A percentile compares a stretch with the other conserved stretches of the same genome.
Conservation (phyloP, 2,888 invertebrate species). For the Lamellibrachia columna region DNA sequence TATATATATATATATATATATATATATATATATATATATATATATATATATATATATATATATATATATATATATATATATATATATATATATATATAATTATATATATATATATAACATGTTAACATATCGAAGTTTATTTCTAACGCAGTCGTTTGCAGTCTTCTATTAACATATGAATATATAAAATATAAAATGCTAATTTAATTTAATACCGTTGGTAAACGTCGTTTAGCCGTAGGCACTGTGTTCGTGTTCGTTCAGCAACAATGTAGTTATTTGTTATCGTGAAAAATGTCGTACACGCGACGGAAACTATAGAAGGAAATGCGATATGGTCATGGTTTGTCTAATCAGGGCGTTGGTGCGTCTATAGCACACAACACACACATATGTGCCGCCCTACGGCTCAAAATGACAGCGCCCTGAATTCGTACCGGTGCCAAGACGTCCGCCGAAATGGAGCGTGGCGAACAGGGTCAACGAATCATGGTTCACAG, state of each 20-base stretch:
- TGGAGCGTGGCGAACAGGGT: not conserved
- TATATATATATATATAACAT: not conserved
- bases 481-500: not conserved
- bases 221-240: not conserved
- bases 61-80: not conserved
- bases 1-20: constrained; percentile 3
- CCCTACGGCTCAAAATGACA: not conserved
- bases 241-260: not conserved
- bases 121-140: not conserved
- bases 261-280: not conserved
- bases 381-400: not conserved
- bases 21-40: not conserved
- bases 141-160: not conserved
- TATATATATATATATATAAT: too few relatives aligned
- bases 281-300: not conserved
- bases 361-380: not conserved
- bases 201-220: not conserved
- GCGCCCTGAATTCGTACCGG: not conserved
- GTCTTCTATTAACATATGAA: not conserved
- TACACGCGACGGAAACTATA: not conserved
- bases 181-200: not conserved
- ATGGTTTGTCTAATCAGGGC: constrained; percentile 6
- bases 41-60: not conserved
- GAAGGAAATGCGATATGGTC: not conserved
- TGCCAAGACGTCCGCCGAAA: not conserved